Percentiles rank a stretch among this genome's conserved stretches.
Conservation (phyloP, 2,888 invertebrate genomes). For the Scrobipalpa atriplicella region DNA sequence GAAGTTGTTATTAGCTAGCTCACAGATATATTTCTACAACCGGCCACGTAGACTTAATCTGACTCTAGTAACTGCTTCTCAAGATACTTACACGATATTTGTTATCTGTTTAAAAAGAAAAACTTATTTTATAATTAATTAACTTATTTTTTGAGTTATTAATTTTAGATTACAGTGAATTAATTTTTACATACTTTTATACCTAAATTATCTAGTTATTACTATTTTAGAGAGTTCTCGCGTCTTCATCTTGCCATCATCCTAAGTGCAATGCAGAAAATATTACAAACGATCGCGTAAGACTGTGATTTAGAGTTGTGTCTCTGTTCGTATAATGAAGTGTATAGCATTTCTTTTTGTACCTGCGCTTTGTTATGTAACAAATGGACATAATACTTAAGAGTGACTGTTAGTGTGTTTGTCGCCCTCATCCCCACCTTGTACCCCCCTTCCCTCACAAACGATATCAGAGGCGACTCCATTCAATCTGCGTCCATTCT, state of each 20-base stretch:
- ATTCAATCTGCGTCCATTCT: slow-evolving; percentile 67
- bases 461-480: slow-evolving; percentile 78
- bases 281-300: slow-evolving; percentile 38
- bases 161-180: too few relatives aligned
- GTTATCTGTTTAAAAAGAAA: background rate
- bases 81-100: background rate
- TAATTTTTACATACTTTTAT: background rate
- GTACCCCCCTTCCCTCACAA: slow-evolving; percentile 38
- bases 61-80: slow-evolving; percentile 49
- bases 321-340: slow-evolving; percentile 37
- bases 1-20: slow-evolving; percentile 43
- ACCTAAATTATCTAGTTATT: too few relatives aligned
- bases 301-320: slow-evolving; percentile 43
- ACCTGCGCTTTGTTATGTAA: slow-evolving; percentile 43
- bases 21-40: slow-evolving; percentile 56
- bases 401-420: slow-evolving; percentile 55
- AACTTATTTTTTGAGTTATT: too few relatives aligned
- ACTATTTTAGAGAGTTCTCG: slow-evolving; percentile 61
- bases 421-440: slow-evolving; percentile 51
- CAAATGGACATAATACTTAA: slow-evolving; percentile 31
- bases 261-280: slow-evolving; percentile 43
- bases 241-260: slow-evolving; percentile 60
- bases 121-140: background rate
- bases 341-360: slow-evolving; percentile 16
- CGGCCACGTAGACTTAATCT: slow-evolving; percentile 72